Evolutionary conservation across 2,113 vertebrate genomes (phyloP).

Genomic region (Nannobrachium achirus): DNA sequence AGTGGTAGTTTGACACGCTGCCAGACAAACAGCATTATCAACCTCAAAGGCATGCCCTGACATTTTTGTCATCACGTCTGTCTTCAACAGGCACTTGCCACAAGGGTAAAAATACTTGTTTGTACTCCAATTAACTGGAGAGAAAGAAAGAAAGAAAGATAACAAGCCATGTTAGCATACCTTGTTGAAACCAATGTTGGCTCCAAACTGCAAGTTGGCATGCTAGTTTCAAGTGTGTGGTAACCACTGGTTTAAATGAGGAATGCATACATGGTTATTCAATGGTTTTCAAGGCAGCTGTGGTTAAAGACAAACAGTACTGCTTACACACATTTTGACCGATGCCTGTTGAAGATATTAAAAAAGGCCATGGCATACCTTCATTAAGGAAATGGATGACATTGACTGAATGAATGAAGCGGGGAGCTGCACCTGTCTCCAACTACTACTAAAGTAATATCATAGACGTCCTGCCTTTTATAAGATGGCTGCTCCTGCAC

Average conservation of each 20-base stretch:
- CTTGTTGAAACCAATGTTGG: background rate
- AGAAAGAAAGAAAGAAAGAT: too few relatives aligned
- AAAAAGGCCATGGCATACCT: background rate
- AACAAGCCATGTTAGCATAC: background rate
- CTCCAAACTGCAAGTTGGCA: too few relatives aligned
- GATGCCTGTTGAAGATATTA: background rate
- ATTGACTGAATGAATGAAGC: background rate
- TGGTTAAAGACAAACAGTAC: too few relatives aligned
- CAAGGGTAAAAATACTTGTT: too few relatives aligned
- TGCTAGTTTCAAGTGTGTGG: too few relatives aligned
- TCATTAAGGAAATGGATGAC: background rate
- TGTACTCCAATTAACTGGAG: too few relatives aligned
- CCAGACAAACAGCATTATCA: too few relatives aligned
- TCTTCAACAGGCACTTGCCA: background rate
- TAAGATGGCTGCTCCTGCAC: background rate
- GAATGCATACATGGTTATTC: background rate
- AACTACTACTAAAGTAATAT: too few relatives aligned
- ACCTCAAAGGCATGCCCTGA: background rate
- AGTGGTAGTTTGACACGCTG: conserved; percentile 40
- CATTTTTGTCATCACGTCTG: background rate
- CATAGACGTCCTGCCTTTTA: background rate
- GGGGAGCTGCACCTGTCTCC: background rate
- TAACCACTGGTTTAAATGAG: background rate
- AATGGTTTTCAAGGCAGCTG: too few relatives aligned
- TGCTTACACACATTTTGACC: background rate